phyloP scores from a whole-genome alignment of 1,140 invertebrate species.

The silkworm (Bombyx mori) region DNA sequence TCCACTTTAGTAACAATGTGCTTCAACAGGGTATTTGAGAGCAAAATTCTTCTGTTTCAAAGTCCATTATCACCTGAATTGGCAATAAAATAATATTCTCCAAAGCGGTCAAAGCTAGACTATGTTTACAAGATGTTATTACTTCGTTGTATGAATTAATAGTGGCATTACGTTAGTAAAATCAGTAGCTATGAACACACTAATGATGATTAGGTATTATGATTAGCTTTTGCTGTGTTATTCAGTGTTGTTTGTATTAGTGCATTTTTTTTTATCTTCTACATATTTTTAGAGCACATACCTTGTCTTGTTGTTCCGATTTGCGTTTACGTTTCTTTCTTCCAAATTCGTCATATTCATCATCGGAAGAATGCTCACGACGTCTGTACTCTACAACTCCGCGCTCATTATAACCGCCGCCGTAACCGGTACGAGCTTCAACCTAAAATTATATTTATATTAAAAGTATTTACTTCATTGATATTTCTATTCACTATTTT shows the following conservation, averaged over 20 bases:
- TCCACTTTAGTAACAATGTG: conserved; percentile 69
- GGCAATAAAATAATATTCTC: conserved; percentile 14
- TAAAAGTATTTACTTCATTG: too few species aligned
- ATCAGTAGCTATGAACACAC: too few species aligned
- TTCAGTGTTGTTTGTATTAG: too few species aligned
- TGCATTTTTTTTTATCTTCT: too few species aligned
- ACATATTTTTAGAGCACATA: too few species aligned
- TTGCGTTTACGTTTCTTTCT: conserved; percentile 80
- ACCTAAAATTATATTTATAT: conserved; percentile 61
- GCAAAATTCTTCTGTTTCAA: conserved; percentile 59
- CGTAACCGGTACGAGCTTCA: conserved; percentile 84
- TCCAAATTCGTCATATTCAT: conserved; percentile 97
- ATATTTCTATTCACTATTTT: too few species aligned
- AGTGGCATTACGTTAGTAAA: too few species aligned
- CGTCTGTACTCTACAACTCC: conserved; percentile 94
- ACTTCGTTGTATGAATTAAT: background rate
- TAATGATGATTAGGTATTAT: too few species aligned
- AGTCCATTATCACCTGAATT: conserved; percentile 51
- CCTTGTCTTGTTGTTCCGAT: conserved; percentile 33
- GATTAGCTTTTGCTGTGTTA: too few species aligned
- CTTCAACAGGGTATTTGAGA: conserved; percentile 32
- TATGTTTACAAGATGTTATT: background rate
- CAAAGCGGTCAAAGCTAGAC: conserved; percentile 5
- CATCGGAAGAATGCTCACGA: conserved; percentile 86
- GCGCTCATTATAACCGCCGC: conserved; percentile 94